Evolutionary conservation across 2,888 invertebrate genomes (phyloP).

Genomic region (Chaitophorus viminalis): DNA sequence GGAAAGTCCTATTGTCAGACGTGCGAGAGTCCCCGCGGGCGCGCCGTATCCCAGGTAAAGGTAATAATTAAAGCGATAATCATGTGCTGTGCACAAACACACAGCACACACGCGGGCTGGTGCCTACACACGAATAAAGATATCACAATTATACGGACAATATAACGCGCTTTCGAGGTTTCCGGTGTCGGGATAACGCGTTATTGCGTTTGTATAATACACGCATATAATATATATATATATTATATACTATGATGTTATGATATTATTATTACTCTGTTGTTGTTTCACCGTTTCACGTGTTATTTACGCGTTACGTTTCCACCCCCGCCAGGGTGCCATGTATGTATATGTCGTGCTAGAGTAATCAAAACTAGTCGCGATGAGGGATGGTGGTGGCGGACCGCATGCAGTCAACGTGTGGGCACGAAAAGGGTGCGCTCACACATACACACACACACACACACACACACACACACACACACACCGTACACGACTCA

Average conservation of each 20-base stretch:
- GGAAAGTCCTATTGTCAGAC: background rate
- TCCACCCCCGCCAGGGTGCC: constrained; percentile 5
- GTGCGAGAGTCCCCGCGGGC: background rate
- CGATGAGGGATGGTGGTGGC: background rate
- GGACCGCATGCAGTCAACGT: constrained; percentile 8
- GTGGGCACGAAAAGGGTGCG: constrained; percentile 21
- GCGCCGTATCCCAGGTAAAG: background rate
- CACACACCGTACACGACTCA: background rate
- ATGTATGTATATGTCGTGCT: no score
- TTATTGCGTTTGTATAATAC: background rate
- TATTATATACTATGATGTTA: no score
- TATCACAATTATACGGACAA: constrained; percentile 50
- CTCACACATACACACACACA: no score
- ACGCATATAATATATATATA: no score
- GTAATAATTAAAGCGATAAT: constrained; percentile 48
- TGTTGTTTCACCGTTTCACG: background rate
- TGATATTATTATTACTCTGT: background rate
- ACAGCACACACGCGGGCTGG: background rate
- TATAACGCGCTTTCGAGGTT: background rate
- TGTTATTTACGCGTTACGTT: constrained; percentile 7
- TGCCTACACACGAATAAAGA: constrained; percentile 36
- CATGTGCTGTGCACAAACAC: constrained; percentile 3
- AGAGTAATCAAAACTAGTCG: constrained; percentile 25
- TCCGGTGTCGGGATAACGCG: constrained; percentile 29
- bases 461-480: no score